Conservation (phyloP, 2,888 invertebrate species). For the Heliconius charithonia region DNA sequence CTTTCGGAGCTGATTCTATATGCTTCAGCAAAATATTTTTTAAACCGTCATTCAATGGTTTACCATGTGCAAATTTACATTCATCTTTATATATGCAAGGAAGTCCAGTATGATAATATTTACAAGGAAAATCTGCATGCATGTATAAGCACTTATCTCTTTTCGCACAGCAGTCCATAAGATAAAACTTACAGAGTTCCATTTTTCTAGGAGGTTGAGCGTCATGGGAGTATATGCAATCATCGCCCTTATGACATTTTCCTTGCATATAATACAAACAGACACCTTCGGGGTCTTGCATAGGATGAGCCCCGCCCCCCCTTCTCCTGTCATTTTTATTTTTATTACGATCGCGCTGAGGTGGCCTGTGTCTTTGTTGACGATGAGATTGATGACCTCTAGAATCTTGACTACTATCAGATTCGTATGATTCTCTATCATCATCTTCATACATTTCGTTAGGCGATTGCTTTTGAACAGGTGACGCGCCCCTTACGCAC, state of each 20-base stretch:
- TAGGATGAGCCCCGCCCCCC: conserved; percentile 75
- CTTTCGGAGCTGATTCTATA: conserved; percentile 95
- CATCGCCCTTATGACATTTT: conserved; percentile 92
- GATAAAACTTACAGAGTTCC: conserved; percentile 98
- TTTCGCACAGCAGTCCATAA: conserved; percentile 97
- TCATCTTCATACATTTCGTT: conserved; percentile 76
- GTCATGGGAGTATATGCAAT: conserved; percentile 94
- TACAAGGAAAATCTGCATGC: conserved; percentile 98
- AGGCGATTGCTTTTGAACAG: conserved; percentile 72
- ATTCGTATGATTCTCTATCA: conserved; percentile 80
- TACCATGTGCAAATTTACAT: conserved; percentile 97
- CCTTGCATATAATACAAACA: conserved; percentile 95
- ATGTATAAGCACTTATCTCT: conserved; percentile 97
- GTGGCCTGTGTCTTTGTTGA: conserved; percentile 69
- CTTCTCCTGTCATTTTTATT: conserved; percentile 81
- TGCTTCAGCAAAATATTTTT: conserved; percentile 87
- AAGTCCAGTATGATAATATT: conserved; percentile 97
- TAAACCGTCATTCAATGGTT: conserved; percentile 91
- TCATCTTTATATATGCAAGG: conserved; percentile 91
- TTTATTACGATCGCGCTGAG: conserved; percentile 77
- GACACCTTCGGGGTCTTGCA: conserved; percentile 87
- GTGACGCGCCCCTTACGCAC: conserved; percentile 90
- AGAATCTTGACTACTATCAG: conserved; percentile 83
- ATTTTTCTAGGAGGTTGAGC: conserved; percentile 92
- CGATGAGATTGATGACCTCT: conserved; percentile 79